Percentiles rank a stretch among this genome's conserved stretches.
phyloP scores from a whole-genome alignment of 1,140 invertebrate genomes.

The Cherax destructor region DNA sequence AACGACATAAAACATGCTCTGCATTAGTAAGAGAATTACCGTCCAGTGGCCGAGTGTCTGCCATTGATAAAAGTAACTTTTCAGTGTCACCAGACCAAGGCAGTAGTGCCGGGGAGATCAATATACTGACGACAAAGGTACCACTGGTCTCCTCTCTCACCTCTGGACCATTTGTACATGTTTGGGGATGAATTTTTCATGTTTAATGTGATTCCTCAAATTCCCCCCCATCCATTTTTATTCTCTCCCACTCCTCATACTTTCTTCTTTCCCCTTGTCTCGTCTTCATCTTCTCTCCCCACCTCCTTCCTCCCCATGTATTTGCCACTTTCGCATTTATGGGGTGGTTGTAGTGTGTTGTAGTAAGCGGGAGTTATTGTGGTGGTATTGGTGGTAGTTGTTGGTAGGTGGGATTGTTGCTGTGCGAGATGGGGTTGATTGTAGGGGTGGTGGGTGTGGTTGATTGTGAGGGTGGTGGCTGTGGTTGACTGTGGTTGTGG shows the following conservation, averaged over 20 bases:
- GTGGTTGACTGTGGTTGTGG: not conserved
- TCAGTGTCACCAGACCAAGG: too few relatives aligned
- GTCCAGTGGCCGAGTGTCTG: too few relatives aligned
- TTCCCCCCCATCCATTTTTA: not conserved
- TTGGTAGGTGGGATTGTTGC: not conserved
- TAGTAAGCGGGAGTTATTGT: not conserved
- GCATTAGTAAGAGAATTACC: too few relatives aligned
- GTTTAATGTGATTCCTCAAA: not conserved
- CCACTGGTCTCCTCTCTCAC: not conserved
- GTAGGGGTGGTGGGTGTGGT: not conserved
- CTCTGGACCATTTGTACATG: conserved; percentile 19
- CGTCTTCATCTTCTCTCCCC: too few relatives aligned
- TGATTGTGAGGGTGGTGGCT: not conserved
- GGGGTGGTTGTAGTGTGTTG: not conserved
- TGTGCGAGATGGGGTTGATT: not conserved
- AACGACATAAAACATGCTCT: too few relatives aligned
- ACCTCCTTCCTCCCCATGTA: too few relatives aligned
- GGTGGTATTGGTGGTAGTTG: not conserved
- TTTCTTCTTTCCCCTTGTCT: too few relatives aligned
- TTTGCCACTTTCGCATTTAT: too few relatives aligned
- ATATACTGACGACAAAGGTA: not conserved
- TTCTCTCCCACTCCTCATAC: too few relatives aligned
- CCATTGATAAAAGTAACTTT: too few relatives aligned
- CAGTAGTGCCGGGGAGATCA: too few relatives aligned
- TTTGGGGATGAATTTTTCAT: conserved; percentile 26